A percentile compares a stretch with the other conserved stretches of the same genome.
Evolutionary conservation across 1,140 invertebrate genomes (phyloP).

Genomic region (Caenorhabditis briggsae): DNA sequence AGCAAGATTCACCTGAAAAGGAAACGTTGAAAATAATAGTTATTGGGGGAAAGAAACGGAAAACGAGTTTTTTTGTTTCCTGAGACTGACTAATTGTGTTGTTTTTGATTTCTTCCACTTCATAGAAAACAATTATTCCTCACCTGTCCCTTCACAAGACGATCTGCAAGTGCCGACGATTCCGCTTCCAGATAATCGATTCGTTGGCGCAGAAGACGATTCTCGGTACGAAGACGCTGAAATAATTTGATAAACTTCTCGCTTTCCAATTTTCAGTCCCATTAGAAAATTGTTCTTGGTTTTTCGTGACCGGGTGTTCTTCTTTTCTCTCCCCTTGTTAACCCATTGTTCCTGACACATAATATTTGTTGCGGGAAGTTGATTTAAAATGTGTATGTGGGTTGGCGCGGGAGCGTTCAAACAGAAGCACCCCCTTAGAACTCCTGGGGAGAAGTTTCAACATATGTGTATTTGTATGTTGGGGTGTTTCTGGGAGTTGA

Average conservation of each 20-base stretch:
- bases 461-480: slow-evolving; percentile 54
- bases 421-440: slow-evolving; percentile 9
- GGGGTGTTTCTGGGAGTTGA: not conserved
- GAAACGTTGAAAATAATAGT: not conserved
- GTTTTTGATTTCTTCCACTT: no score
- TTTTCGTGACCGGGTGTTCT: slow-evolving; percentile 1
- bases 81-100: no score
- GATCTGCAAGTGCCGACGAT: slow-evolving; percentile 84
- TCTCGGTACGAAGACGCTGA: slow-evolving; percentile 92
- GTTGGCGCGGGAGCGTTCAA: slow-evolving; percentile 36
- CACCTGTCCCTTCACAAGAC: slow-evolving; percentile 94
- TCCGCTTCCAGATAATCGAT: slow-evolving; percentile 90
- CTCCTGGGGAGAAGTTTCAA: slow-evolving; percentile 20
- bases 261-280: not conserved
- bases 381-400: not conserved
- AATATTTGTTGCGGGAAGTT: slow-evolving; percentile 44
- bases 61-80: not conserved
- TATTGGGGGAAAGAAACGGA: not conserved
- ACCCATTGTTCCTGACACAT: slow-evolving; percentile 43
- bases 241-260: not conserved
- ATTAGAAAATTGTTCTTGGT: no score
- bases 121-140: not conserved
- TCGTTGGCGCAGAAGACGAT: slow-evolving; percentile 90
- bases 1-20: slow-evolving; percentile 83
- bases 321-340: slow-evolving; percentile 12